Base-by-base conservation (phyloP, 1,140 invertebrate genomes). In the Euwallacea fornicatus region DNA sequence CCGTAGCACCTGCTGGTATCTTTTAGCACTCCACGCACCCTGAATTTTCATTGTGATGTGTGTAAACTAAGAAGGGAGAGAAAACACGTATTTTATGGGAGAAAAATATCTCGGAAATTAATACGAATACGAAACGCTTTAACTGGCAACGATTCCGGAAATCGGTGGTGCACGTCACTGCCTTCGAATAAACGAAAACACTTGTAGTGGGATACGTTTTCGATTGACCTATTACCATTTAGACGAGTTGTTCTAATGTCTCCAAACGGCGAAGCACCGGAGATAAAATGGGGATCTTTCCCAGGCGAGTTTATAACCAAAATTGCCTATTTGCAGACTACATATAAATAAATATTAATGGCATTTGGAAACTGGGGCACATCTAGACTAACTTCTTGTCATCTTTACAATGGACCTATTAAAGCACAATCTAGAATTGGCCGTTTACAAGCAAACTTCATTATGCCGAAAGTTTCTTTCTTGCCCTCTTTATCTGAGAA, bases 161-260 rank as follows among this genome's bases (percentile, higher is more conserved):
- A 50, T 13, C 46, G 21, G 21, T 33, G 21, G 21, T 50, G 42
- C 16, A 55, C 63, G 63, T 41, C 50, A 41, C 63, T 54, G 63
- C 13, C 46, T 42, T 55, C 47, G 54, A 66, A 66, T 55, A 66
- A 54, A 33, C 15, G 63, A 55, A 55, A 66, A 66, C 47, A 54
- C 16, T 55, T 42, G 62, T 64, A 47, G 47, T 66, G 47, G 63
- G 55, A 66, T 66, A 41, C 50, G 63, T 50, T 55, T 66, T 43
- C 50, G 63, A 66, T 66, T 66, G 63, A 66, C 63, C 63, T 66
- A 66, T 66, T 66, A 66, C 63, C 63, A 66, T 66, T 66, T 66
- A 66, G 63, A 66, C 50, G 63, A 66, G 63, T 55, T 66, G 63
- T 41, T 66, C 63, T 66, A 66, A 66, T 55, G 50, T 55, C 42